Evolutionary conservation across 2,888 invertebrate genomes (phyloP), one percentile per base, ranked within the genome.

Genomic region (Merodon equestris): DNA sequence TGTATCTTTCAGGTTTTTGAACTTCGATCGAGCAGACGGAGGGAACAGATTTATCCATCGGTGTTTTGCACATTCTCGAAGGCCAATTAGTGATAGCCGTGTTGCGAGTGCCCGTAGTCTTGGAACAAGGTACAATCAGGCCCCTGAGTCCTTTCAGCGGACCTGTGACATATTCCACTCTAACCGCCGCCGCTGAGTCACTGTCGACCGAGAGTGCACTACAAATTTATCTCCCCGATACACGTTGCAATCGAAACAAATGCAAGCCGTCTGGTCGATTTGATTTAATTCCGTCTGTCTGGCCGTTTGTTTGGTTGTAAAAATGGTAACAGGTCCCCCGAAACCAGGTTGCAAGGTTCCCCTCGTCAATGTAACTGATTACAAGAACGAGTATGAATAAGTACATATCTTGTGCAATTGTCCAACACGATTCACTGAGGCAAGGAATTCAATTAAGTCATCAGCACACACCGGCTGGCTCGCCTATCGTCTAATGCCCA

Each of bases 391-490:
- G n/a, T n/a, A n/a, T n/a, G n/a, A n/a, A n/a, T n/a, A n/a, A n/a
- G n/a, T n/a, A n/a, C n/a, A n/a, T n/a, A n/a, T n/a, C n/a, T n/a
- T n/a, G n/a, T n/a, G n/a, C n/a, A n/a, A n/a, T n/a, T n/a, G n/a
- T n/a, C n/a, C n/a, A n/a, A n/a, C n/a, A n/a, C n/a, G n/a, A n/a
- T 27, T 27, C 44, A 40, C 63, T 58, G 18, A 19, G 7, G 7
- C n/a, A 56, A 74, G 64, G 68, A 79, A 79, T 79, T 79, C 73
- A 79, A 79, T 79, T 79, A 70, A 79, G 79, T 79, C 79, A 74
- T 79, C 79, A 79, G 74, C 74, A 40, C 15, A 27, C 27, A 3
- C 40, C 40, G 40, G 2, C 40, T 9, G 40, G n/a, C 10, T 40
- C 12, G 5, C 47, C 58, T 67, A 54, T 70, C 74, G 63, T 67